Conservation (phyloP, 2,888 invertebrate species). For the Torymus auratus region DNA sequence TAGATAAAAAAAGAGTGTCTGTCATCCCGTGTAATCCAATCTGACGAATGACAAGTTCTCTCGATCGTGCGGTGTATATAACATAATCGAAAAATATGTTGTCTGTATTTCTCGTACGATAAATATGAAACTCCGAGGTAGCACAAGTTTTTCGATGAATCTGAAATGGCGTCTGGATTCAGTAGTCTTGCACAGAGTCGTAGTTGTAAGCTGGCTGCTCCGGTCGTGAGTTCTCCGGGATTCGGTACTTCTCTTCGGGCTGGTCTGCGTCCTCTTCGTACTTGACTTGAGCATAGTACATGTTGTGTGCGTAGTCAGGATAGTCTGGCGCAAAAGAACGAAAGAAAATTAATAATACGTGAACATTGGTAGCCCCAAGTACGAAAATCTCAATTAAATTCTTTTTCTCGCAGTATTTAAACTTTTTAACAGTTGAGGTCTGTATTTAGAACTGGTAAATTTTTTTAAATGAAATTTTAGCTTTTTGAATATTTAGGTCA, state of each 20-base stretch:
- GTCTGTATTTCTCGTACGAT: too few species aligned
- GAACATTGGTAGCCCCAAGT: too few species aligned
- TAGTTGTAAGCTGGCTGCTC: conserved; percentile 66
- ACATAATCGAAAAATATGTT: conserved; percentile 24
- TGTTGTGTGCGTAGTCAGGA: conserved; percentile 86
- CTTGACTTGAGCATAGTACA: conserved; percentile 82
- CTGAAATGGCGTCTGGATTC: conserved; percentile 44
- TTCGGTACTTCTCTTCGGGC: conserved; percentile 86
- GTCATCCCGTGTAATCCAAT: conserved; percentile 41
- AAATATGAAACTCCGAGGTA: background rate
- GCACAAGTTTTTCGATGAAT: conserved; percentile 28
- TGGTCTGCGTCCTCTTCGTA: conserved; percentile 85
- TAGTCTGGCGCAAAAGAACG: conserved; percentile 79
- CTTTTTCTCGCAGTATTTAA: too few species aligned
- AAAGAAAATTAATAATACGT: too few species aligned
- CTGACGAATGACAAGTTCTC: conserved; percentile 39
- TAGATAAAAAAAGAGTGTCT: conserved; percentile 2
- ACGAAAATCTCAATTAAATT: too few species aligned
- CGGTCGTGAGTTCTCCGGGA: conserved; percentile 77
- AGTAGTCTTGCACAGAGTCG: conserved; percentile 74
- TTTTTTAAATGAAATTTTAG: too few species aligned
- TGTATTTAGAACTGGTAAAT: too few species aligned
- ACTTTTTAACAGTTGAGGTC: too few species aligned
- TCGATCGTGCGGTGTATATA: background rate
- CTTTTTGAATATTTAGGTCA: too few species aligned